Conservation (phyloP, 92 coral and sea anemone species). For the Palythoa grandis region DNA sequence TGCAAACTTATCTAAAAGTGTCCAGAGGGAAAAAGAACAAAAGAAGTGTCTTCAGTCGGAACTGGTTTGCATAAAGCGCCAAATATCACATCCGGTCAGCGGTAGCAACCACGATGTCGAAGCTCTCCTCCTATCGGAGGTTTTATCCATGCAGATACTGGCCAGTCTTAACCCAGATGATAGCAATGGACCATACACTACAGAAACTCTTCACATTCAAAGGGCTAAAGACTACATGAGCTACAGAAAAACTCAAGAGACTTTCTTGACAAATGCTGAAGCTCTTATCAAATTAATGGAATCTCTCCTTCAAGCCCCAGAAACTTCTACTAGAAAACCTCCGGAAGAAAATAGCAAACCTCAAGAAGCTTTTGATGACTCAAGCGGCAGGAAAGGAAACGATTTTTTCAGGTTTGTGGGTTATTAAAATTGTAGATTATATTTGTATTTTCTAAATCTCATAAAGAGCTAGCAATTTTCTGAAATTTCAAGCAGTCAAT, state of each 20-base stretch:
- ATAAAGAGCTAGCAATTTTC: no score
- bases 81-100: slow-evolving; percentile 76
- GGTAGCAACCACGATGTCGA: slow-evolving; percentile 76
- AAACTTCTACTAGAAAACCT: slow-evolving; percentile 3
- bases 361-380: slow-evolving; percentile 19
- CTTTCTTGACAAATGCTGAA: slow-evolving; percentile 71
- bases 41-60: slow-evolving; percentile 79
- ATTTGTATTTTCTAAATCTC: no score
- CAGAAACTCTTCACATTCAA: slow-evolving; percentile 31
- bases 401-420: slow-evolving; percentile 39
- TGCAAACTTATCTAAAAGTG: slow-evolving; percentile 89
- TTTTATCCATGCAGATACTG: slow-evolving; percentile 84
- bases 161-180: slow-evolving; percentile 42
- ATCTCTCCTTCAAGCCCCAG: slow-evolving; percentile 50
- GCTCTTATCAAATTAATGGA: slow-evolving; percentile 76
- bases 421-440: no score
- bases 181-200: slow-evolving; percentile 26
- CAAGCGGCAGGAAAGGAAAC: slow-evolving; percentile 35
- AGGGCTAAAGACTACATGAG: slow-evolving; percentile 71
- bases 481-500: no score
- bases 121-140: slow-evolving; percentile 84
- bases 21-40: slow-evolving; percentile 87
- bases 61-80: slow-evolving; percentile 77
- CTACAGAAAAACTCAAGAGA: slow-evolving; percentile 71
- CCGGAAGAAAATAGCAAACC: slow-evolving; percentile 25